Evolutionary conservation across 2,888 invertebrate species (phyloP), one percentile per base, ranked within the genome.

Genomic region (Ennomos fuscantarius): DNA sequence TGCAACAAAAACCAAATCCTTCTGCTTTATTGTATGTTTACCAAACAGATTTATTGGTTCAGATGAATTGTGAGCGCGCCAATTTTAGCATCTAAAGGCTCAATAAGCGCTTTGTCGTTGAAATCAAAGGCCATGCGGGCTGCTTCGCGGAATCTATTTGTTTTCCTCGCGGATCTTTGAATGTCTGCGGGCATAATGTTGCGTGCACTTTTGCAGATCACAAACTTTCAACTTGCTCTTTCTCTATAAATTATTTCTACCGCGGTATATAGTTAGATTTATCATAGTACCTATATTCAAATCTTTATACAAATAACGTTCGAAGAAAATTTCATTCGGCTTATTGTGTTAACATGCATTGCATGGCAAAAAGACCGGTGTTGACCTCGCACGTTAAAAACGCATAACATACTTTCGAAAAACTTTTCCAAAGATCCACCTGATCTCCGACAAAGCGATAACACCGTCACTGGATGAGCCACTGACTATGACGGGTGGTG

Each of bases 391-490:
- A 15, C 15, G 15, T 3, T 15, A 15, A 2, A 1, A 15, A 15
- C 2, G 15, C 15, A 15, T 24, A 24, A 24, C 24, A 6, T 24
- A 24, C 24, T 24, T 24, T 24, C 24, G 24, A 24, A 24, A 1
- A 24, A 42, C 32, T 58, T 48, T 44, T 59, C 53, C 58, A 49
- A 59, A 59, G 58, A 59, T 59, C 36, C 49, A 54, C 49, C 53
- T 53, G 53, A 53, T 59, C 58, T 40, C 53, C 58, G 58, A 59
- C 53, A 59, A 59, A 59, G 58, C 58, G 49, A 59, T 59, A 50
- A 59, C 58, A 40, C 58, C 58, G 53, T 45, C 58, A 45, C 53
- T 59, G 58, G 58, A 59, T 49, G 58, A 59, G 58, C 59, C 59
- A 46, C 53, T 60, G 51, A 56, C 52, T 37, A n/a, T 49, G 54